A percentile compares a stretch with the other conserved stretches of the same genome.
Conservation (phyloP, 1,140 invertebrate genomes). For the Drosophila trapezifrons region DNA sequence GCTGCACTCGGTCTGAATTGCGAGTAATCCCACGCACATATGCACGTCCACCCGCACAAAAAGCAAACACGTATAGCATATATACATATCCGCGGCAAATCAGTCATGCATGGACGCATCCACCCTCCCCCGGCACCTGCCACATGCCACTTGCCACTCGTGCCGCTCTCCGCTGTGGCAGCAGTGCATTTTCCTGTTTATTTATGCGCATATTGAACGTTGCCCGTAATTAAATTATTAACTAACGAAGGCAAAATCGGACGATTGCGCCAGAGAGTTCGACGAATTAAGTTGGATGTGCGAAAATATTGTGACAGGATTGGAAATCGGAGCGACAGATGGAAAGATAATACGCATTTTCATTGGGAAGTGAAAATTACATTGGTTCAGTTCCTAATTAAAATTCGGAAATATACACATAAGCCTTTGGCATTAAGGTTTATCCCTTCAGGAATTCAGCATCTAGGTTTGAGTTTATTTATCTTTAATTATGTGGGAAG, state of each 20-base stretch:
- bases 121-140: background rate
- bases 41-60: constrained; percentile 9
- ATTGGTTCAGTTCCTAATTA: background rate
- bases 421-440: background rate
- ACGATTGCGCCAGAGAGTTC: constrained; percentile 4
- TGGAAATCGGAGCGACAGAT: constrained; percentile 8
- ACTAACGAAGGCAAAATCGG: constrained; percentile 22
- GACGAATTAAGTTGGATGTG: constrained; percentile 17
- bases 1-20: constrained; percentile 45
- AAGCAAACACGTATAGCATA: constrained; percentile 5
- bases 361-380: background rate
- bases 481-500: background rate
- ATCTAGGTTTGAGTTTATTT: background rate
- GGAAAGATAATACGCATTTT: background rate
- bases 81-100: constrained; percentile 37
- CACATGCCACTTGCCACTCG: too few species aligned
- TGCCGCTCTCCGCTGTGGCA: too few species aligned
- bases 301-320: constrained; percentile 41
- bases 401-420: background rate
- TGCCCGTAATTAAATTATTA: constrained; percentile 69
- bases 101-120: constrained; percentile 29
- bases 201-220: constrained; percentile 72
- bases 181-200: constrained; percentile 51
- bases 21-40: constrained; percentile 1
- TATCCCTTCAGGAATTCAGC: too few species aligned